phyloP scores from a whole-genome alignment of 2,797 vertebrate species.

The Epinephelus malabaricus region DNA sequence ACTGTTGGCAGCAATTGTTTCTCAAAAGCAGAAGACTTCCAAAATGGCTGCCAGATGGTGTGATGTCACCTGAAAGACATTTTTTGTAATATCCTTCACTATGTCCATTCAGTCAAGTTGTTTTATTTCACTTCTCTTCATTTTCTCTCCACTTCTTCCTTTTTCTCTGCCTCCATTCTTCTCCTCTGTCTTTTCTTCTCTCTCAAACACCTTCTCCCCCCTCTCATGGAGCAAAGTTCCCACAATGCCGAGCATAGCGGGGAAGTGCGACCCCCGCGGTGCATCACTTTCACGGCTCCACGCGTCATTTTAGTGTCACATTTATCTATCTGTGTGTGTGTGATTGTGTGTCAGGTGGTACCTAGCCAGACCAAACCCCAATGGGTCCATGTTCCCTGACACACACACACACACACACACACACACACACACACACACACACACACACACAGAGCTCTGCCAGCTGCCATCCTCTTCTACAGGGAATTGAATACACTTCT shows the following conservation, averaged over 20 bases:
- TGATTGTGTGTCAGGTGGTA: conserved; percentile 66
- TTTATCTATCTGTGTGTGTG: conserved; percentile 62
- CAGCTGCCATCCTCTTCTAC: conserved; percentile 73
- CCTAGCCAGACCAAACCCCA: conserved; percentile 52
- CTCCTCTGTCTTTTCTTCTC: not conserved
- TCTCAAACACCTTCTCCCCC: not conserved
- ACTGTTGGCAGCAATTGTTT: not conserved
- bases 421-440: conserved; percentile 27
- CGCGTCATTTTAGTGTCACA: conserved; percentile 79
- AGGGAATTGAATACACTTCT: conserved; percentile 72
- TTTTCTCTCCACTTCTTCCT: not conserved
- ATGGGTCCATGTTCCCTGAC: conserved; percentile 20
- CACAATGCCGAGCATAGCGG: conserved; percentile 72
- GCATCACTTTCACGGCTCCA: conserved; percentile 73
- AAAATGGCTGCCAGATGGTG: conserved; percentile 32
- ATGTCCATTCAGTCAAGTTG: conserved; percentile 19
- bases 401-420: conserved; percentile 43
- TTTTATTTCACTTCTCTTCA: conserved; percentile 31
- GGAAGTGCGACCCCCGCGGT: conserved; percentile 60
- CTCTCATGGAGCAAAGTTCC: conserved; percentile 56
- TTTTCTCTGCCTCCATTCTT: conserved; percentile 6
- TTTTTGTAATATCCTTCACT: conserved; percentile 5
- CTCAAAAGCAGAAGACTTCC: not conserved
- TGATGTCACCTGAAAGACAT: conserved; percentile 19
- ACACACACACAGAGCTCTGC: conserved; percentile 55